Conservation (phyloP, 2,888 invertebrate species). For the Sycophila texana region DNA sequence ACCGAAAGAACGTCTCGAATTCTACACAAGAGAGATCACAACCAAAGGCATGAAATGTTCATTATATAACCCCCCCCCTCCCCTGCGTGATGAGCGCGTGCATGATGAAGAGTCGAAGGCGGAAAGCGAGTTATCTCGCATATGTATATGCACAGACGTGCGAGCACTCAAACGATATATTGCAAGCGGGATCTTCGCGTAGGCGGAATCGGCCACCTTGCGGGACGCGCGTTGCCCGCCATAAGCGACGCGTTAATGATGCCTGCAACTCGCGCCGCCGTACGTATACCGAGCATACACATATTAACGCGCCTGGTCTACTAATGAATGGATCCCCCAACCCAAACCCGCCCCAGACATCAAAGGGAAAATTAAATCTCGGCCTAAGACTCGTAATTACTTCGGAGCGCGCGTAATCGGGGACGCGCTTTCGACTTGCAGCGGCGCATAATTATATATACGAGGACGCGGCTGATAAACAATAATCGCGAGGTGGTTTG, state of each 20-base stretch:
- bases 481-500: conserved; percentile 7
- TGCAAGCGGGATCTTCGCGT: not conserved
- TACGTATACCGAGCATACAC: conserved; percentile 1
- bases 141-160: not conserved
- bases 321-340: conserved; percentile 58
- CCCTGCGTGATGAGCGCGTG: not conserved
- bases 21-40: conserved; percentile 9
- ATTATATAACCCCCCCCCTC: not conserved
- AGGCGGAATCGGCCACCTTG: not conserved
- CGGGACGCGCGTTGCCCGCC: conserved; percentile 7
- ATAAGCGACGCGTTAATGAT: conserved; percentile 56
- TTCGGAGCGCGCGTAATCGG: conserved; percentile 30
- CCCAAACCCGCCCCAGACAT: conserved; percentile 46
- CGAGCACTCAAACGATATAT: conserved; percentile 8
- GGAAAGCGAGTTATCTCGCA: not conserved
- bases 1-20: conserved; percentile 1
- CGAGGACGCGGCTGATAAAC: conserved; percentile 38
- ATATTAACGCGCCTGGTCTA: conserved; percentile 50
- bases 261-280: conserved; percentile 24
- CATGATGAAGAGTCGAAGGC: not conserved
- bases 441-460: conserved; percentile 32
- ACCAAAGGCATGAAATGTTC: conserved; percentile 8
- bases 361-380: conserved; percentile 60
- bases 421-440: not conserved
- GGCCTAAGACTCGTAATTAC: conserved; percentile 56